Conservation (phyloP, 2,113 vertebrate species). For the Tautogolabrus adspersus region DNA sequence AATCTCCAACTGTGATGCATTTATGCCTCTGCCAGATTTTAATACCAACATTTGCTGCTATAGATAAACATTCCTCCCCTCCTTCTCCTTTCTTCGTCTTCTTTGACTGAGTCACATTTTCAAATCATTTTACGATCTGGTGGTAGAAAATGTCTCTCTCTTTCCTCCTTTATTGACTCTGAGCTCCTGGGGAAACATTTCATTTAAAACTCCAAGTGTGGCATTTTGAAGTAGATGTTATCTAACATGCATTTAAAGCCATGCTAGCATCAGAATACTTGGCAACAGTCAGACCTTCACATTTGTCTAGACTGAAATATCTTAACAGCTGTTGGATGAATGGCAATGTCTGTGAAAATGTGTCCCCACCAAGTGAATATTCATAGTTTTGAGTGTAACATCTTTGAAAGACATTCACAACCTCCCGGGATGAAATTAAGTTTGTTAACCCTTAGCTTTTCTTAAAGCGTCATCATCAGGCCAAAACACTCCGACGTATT, state of each 20-base stretch:
- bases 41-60: conserved; percentile 49
- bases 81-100: not conserved
- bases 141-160: conserved; percentile 9
- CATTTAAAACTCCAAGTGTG: not conserved
- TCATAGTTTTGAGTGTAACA: too few species aligned
- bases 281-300: too few species aligned
- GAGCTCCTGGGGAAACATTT: not conserved
- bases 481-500: too few species aligned
- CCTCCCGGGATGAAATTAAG: too few species aligned
- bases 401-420: too few species aligned
- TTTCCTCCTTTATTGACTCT: not conserved
- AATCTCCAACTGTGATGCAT: conserved; percentile 54
- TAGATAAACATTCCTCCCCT: conserved; percentile 14
- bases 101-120: not conserved
- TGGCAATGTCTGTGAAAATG: too few species aligned
- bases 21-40: conserved; percentile 50
- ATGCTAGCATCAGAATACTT: not conserved
- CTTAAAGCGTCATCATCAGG: too few species aligned
- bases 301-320: too few species aligned
- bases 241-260: not conserved
- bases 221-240: not conserved
- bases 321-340: too few species aligned
- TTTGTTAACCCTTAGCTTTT: too few species aligned
- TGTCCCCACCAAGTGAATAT: too few species aligned
- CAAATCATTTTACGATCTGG: not conserved